Conservation (phyloP, 2,888 invertebrate species). For the Bugulina stolonifera region DNA sequence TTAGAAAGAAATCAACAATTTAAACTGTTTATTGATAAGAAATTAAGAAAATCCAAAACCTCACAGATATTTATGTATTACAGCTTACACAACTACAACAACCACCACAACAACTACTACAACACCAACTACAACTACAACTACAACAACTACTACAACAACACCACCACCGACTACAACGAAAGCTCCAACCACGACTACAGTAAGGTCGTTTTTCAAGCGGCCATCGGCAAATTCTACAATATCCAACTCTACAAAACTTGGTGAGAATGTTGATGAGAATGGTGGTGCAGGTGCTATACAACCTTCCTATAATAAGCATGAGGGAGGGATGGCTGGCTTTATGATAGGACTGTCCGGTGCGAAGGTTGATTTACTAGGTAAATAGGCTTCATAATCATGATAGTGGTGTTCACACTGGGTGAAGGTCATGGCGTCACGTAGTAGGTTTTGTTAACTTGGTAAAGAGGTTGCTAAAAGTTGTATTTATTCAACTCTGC, state of each 20-base stretch:
- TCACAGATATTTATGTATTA: not conserved
- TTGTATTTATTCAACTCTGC: too few species aligned
- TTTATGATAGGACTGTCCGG: slow-evolving; percentile 4
- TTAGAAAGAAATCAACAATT: too few species aligned
- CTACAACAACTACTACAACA: not conserved
- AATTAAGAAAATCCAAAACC: too few species aligned
- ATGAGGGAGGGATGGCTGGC: slow-evolving; percentile 10
- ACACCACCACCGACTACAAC: not conserved
- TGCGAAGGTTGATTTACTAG: slow-evolving; percentile 15
- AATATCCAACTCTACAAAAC: not conserved
- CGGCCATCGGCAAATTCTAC: not conserved
- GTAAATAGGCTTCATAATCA: not conserved
- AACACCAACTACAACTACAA: not conserved
- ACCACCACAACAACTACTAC: slow-evolving; percentile 13
- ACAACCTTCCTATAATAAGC: not conserved
- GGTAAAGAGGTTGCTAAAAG: too few species aligned
- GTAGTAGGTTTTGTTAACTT: too few species aligned
- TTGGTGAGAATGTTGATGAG: too few species aligned
- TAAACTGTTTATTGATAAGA: too few species aligned
- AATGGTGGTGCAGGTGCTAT: not conserved
- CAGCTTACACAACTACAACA: not conserved
- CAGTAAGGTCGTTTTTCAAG: not conserved
- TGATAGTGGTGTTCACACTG: too few species aligned
- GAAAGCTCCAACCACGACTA: not conserved
- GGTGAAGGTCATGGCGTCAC: too few species aligned